These are phyloP conservation scores for Cryptotermes secundus DNA, from an alignment of 1,140 invertebrate genomes.

Conservation along the genomic window DNA sequence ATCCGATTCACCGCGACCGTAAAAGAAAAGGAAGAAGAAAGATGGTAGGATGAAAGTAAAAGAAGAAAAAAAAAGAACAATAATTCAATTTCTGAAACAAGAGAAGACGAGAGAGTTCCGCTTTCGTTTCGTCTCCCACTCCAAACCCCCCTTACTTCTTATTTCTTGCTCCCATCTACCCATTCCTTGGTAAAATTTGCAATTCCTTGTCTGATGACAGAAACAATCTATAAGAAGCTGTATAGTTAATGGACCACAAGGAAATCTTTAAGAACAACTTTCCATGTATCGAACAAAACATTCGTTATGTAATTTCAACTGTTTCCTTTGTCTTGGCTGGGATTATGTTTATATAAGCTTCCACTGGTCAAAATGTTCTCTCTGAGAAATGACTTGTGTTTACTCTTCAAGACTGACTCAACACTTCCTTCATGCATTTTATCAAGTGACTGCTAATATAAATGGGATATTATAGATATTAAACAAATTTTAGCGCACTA, in stretches of 20 bases:
- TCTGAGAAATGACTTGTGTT: too few species aligned
- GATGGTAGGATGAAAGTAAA: background rate
- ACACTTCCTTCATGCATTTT: too few species aligned
- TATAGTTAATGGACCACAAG: conserved; percentile 16
- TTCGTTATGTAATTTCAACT: background rate
- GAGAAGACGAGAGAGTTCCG: background rate
- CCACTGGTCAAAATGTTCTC: too few species aligned
- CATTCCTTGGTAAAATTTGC: background rate
- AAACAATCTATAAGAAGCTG: background rate
- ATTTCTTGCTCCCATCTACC: background rate
- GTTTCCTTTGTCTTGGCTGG: too few species aligned
- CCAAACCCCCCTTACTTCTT: background rate
- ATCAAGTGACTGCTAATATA: too few species aligned
- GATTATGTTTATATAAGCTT: too few species aligned
- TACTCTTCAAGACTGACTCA: too few species aligned
- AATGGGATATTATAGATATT: too few species aligned
- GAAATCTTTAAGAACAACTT: background rate
- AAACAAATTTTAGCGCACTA: too few species aligned
- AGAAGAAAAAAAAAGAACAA: conserved; percentile 11
- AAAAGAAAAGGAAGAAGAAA: conserved; percentile 12
- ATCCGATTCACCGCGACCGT: background rate
- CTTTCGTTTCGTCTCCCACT: background rate
- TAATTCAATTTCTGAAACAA: conserved; percentile 20
- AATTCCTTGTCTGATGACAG: conserved; percentile 6
- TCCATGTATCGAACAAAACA: conserved; percentile 13